Base-by-base conservation (phyloP, 2,113 vertebrate genomes). In the Calyptomena viridis region DNA sequence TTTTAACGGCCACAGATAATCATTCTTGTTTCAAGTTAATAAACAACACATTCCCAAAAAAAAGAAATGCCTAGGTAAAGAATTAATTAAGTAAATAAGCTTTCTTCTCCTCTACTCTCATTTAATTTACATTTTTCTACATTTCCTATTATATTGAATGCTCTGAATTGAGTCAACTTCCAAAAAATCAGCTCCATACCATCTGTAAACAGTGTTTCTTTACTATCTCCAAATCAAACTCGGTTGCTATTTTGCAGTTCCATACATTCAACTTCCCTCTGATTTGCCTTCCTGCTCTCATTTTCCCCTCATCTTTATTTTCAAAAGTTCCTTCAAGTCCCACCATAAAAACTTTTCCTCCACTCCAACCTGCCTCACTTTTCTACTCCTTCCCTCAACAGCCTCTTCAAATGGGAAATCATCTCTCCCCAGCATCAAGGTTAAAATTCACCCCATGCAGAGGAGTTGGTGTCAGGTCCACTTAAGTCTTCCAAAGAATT, bases 401-500 rank as follows among this genome's bases (percentile, higher is more conserved):
- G 18, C 47, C n/a, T 78, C 68, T 89, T 88, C 68, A 64, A 63
- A 60, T 24, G 52, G 55, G 75, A 95, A 91, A 60, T 84, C 67
- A 67, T 56, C 74, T 69, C 88, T 52, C 49, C 55, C 67, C 37
- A 69, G n/a, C 0, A 0, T 74, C 85, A 90, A 93, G 93, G 60
- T 86, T 72, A 90, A 95, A 94, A 93, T 78, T 58, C 64, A 86
- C 85, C 72, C 82, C 68, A 83, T 0, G 0, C 39, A 79, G 47
- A 90, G 64, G 60, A 81, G 35, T 0, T 2, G 8, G 73, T 87
- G 88, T 95, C 96, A 96, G 83, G 80, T 89, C 68, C 76, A 92
- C 66, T 87, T 68, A 84, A 72, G 68, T 80, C 72, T 92, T 94
- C 73, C 83, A 75, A 72, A 86, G 76, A 90, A 90, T 95, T 96